Base-by-base conservation (phyloP, 2,113 vertebrate genomes). In the Siniperca chuatsi region DNA sequence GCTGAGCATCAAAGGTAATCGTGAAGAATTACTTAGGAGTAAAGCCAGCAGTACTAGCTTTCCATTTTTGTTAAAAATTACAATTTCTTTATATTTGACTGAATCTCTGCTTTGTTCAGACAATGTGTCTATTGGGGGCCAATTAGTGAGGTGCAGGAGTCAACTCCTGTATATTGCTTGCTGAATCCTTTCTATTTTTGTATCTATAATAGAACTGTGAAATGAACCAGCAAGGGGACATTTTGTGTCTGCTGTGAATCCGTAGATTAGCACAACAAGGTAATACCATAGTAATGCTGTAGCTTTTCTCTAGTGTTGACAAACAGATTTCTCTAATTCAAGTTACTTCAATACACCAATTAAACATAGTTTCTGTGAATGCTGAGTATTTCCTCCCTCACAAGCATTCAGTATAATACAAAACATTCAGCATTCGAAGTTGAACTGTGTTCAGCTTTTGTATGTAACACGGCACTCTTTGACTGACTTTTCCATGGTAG, bases 81-180 rank as follows among this genome's bases (percentile, higher is more conserved):
- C 20, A 66, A 55, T 68, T 82, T 46, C 65, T 73, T 66, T 54
- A n/a, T 84, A 75, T 91, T 89, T 79, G 29, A 72, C 62, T 18
- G 46, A 83, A 79, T 84, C 78, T n/a, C 76, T 62, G 79, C 83
- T 86, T 80, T 66, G 55, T 79, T 86, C 76, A 80, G 73, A 66
- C 86, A 85, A 62, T 57, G 71, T 33, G 79, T 87, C 89, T 92
- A 75, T 15, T 84, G 88, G 89, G 89, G 85, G 78, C 85, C 91
- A 94, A 92, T 91, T 89, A 93, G 82, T 50, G 70, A 83, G 71
- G 79, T 67, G 70, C 62, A 83, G 64, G 74, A 93, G 83, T 90
- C 89, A 91, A 85, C 40, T 44, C 52, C 33, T 77, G 78, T 81
- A 75, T 82, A 70, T 83, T 0, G 25, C 72, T 70, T 55, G 57